phyloP scores from a whole-genome alignment of 2,113 vertebrate species.

The Chunga burmeisteri region DNA sequence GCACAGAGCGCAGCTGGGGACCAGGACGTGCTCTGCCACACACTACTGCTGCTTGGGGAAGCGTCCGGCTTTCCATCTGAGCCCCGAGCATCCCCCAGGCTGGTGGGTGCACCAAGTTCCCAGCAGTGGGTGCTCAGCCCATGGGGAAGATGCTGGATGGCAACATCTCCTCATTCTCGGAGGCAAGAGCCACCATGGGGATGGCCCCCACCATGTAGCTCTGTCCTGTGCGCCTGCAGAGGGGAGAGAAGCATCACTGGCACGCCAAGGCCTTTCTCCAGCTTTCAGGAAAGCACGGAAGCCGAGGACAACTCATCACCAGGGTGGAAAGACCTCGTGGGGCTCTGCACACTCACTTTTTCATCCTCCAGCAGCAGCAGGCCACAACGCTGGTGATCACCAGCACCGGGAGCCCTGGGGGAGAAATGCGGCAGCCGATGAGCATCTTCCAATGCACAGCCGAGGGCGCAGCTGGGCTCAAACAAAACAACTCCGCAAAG shows the following conservation, averaged over 20 bases:
- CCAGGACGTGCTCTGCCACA: rapidly evolving
- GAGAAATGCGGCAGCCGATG: rapidly evolving
- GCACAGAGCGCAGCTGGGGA: rapidly evolving
- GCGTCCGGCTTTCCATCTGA: neutral
- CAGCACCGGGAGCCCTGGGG: neutral
- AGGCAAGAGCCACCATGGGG: neutral
- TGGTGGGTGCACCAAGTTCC: neutral
- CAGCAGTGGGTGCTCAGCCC: neutral
- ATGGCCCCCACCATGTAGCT: rapidly evolving
- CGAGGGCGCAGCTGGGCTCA: neutral
- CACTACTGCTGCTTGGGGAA: rapidly evolving
- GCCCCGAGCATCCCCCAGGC: neutral
- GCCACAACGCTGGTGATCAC: rapidly evolving
- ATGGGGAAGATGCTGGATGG: rapidly evolving
- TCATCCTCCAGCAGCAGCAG: neutral
- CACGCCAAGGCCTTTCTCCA: neutral
- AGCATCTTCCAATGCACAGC: rapidly evolving
- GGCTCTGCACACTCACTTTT: neutral
- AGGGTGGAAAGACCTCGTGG: rapidly evolving
- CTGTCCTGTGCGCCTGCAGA: rapidly evolving
- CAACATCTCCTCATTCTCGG: neutral
- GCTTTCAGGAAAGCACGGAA: neutral
- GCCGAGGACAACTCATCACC: rapidly evolving
- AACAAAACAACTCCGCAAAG: rapidly evolving
- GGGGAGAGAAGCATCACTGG: rapidly evolving